A percentile compares a stretch with the other conserved stretches of the same genome.
Evolutionary conservation across 1,140 invertebrate species (phyloP).

Genomic region (Ditylenchus dipsaci): DNA sequence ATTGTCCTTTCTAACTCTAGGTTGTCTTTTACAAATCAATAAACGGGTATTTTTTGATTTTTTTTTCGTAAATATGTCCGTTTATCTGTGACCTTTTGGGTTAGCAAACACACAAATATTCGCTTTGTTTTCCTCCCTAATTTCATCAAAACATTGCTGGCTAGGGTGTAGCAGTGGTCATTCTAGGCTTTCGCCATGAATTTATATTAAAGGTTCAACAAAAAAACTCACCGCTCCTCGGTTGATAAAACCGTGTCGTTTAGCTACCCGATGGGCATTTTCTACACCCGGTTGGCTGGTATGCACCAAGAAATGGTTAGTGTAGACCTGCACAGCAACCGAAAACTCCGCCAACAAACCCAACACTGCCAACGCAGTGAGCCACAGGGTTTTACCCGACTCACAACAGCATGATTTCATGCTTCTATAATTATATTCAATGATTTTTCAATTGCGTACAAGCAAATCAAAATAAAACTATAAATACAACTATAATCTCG

Average conservation of each 20-base stretch:
- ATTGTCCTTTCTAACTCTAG: no score
- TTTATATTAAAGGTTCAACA: no score
- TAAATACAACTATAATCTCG: no score
- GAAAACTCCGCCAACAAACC: not conserved
- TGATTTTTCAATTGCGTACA: no score
- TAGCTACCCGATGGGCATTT: conserved; percentile 53
- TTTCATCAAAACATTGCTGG: not conserved
- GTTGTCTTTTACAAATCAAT: no score
- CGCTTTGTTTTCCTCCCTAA: no score
- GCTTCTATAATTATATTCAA: conserved; percentile 2
- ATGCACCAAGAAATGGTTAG: conserved; percentile 58
- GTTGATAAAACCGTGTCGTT: conserved; percentile 57
- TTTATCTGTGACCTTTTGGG: no score
- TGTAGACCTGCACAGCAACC: conserved; percentile 45
- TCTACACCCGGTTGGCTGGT: conserved; percentile 50
- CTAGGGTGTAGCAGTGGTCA: not conserved
- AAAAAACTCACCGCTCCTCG: conserved; percentile 47
- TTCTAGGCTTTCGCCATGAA: conserved; percentile 6
- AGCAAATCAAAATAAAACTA: no score
- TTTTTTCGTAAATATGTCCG: no score
- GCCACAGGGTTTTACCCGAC: conserved; percentile 1
- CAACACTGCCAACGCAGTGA: conserved; percentile 12
- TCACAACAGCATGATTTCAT: conserved; percentile 12
- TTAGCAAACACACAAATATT: no score
- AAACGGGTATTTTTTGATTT: no score